Conservation (phyloP, 64 coral and sea anemone genomes). For the Pocillopora verrucosa region DNA sequence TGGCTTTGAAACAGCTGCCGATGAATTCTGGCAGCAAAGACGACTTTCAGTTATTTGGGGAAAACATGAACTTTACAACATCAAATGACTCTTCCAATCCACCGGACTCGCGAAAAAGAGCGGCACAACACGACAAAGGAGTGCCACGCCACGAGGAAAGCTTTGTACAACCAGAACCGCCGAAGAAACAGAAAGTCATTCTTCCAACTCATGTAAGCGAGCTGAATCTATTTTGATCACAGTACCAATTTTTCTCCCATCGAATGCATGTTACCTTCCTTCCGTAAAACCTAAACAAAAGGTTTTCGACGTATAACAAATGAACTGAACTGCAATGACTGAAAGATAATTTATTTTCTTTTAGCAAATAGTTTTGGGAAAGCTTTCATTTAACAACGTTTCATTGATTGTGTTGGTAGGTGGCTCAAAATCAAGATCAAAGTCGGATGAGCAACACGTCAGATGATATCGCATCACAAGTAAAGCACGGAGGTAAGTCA, state of each 20-base stretch:
- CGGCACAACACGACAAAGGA: slow-evolving; percentile 28
- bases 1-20: neutral
- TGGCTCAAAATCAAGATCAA: slow-evolving; percentile 10
- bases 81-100: neutral
- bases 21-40: neutral
- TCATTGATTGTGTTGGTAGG: neutral
- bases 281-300: too few species aligned
- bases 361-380: too few species aligned
- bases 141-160: neutral
- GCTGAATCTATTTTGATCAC: neutral
- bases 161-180: slow-evolving; percentile 36
- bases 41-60: slow-evolving; percentile 30
- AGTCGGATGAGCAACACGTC: neutral
- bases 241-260: too few species aligned
- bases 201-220: slow-evolving; percentile 9
- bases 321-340: too few species aligned
- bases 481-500: neutral
- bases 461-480: neutral
- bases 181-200: slow-evolving; percentile 21
- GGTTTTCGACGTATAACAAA: too few species aligned
- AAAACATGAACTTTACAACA: slow-evolving; percentile 28
- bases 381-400: too few species aligned
- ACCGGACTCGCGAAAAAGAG: slow-evolving; percentile 15
- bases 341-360: too few species aligned
- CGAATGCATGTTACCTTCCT: too few species aligned